These are phyloP conservation scores for Drosophila athabasca DNA, from an alignment of 1,140 invertebrate species.

Conservation along the genomic window DNA sequence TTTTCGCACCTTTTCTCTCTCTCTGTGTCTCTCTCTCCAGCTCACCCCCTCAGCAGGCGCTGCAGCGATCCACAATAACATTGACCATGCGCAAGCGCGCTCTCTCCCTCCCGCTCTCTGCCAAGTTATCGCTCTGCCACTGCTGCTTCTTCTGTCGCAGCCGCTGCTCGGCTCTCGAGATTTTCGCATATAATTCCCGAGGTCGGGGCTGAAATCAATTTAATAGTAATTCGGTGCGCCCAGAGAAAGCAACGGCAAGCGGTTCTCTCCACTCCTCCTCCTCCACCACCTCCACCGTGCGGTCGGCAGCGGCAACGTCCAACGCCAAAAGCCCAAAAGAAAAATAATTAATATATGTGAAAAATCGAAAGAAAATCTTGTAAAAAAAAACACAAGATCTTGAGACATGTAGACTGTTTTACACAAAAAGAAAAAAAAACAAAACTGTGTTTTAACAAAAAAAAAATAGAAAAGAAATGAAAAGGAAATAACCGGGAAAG, in stretches of 20 bases:
- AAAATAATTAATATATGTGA: conserved; percentile 18
- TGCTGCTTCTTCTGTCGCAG: background rate
- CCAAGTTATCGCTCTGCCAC: conserved; percentile 2
- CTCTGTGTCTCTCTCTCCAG: background rate
- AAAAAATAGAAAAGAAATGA: conserved; percentile 19
- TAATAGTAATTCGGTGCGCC: conserved; percentile 75
- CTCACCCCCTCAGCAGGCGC: no score
- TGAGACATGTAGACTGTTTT: conserved; percentile 26
- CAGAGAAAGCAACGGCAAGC: conserved; percentile 68
- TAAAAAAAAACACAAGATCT: conserved; percentile 8
- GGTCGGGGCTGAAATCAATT: conserved; percentile 65
- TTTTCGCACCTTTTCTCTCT: conserved; percentile 46
- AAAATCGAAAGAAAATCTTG: conserved; percentile 1
- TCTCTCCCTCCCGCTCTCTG: conserved; percentile 13
- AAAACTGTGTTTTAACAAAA: conserved; percentile 5
- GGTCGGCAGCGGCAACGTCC: conserved; percentile 33
- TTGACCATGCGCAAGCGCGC: conserved; percentile 35
- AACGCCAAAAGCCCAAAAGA: conserved; percentile 22
- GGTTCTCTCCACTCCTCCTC: conserved; percentile 17
- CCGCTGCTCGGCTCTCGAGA: conserved; percentile 26
- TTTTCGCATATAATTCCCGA: conserved; percentile 79
- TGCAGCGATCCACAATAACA: conserved; percentile 23
- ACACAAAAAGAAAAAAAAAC: conserved; percentile 2
- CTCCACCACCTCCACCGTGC: conserved; percentile 29
- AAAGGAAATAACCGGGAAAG: conserved; percentile 11